Evolutionary conservation across 2,797 vertebrate genomes (phyloP).

Genomic region (Naso thynnoides): DNA sequence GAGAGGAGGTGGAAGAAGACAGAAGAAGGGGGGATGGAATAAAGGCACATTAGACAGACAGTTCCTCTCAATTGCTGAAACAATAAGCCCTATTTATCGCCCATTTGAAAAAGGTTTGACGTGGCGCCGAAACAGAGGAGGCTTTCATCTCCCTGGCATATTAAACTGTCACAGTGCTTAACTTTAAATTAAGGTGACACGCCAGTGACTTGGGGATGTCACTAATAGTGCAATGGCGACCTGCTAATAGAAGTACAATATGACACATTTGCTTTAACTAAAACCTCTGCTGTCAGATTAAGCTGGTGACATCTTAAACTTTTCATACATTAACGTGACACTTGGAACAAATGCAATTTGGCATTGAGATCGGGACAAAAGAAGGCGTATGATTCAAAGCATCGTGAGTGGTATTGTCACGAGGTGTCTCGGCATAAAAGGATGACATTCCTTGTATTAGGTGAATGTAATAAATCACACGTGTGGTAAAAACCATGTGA

Average conservation of each 20-base stretch:
- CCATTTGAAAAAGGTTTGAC: slow-evolving; percentile 81
- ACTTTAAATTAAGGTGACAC: slow-evolving; percentile 86
- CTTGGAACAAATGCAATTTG: slow-evolving; percentile 84
- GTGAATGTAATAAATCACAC: slow-evolving; percentile 63
- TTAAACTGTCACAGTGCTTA: slow-evolving; percentile 87
- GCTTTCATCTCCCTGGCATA: slow-evolving; percentile 81
- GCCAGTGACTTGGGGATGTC: slow-evolving; percentile 78
- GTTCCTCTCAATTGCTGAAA: slow-evolving; percentile 78
- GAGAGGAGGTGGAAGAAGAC: slow-evolving; percentile 56
- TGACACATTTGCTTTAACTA: slow-evolving; percentile 86
- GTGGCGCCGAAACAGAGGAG: slow-evolving; percentile 74
- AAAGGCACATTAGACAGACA: slow-evolving; percentile 79
- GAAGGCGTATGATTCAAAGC: slow-evolving; percentile 59
- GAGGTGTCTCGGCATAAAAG: slow-evolving; percentile 62
- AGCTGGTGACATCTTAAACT: slow-evolving; percentile 80
- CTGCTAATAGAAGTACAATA: slow-evolving; percentile 86
- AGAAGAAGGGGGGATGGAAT: slow-evolving; percentile 49
- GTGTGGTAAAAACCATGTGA: slow-evolving; percentile 35
- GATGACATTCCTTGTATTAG: slow-evolving; percentile 65
- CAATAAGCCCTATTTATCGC: slow-evolving; percentile 86
- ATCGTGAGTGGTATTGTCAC: slow-evolving; percentile 59
- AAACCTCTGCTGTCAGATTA: slow-evolving; percentile 88
- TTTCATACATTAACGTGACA: slow-evolving; percentile 84
- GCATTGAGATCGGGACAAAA: slow-evolving; percentile 63
- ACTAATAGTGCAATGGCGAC: slow-evolving; percentile 82